A percentile compares a stretch with the other conserved stretches of the same genome.
These are phyloP conservation scores for Ploceus nigricollis DNA, from an alignment of 2,113 vertebrate species.

Conservation along the genomic window DNA sequence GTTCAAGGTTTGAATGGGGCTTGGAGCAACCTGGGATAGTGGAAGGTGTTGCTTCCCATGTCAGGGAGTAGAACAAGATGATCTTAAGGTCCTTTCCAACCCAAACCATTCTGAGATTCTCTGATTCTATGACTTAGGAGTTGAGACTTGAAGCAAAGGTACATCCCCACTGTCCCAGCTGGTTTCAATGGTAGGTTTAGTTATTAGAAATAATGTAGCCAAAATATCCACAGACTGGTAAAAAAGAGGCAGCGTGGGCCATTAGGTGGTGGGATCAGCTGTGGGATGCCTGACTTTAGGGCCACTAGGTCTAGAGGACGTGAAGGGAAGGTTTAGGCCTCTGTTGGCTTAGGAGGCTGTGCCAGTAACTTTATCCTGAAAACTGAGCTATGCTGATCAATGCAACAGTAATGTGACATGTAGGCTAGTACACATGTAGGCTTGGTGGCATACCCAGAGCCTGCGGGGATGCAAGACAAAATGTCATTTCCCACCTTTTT, in stretches of 20 bases:
- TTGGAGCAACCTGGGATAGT: neutral
- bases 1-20: neutral
- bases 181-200: neutral
- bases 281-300: neutral
- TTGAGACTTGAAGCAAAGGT: neutral
- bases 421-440: fast-evolving
- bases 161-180: neutral
- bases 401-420: fast-evolving
- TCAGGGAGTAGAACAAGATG: too few species aligned
- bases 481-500: neutral
- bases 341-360: neutral
- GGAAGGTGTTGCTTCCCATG: neutral
- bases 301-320: neutral
- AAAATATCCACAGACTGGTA: neutral
- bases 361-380: neutral
- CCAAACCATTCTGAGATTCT: neutral
- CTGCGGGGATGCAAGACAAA: neutral
- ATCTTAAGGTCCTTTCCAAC: neutral
- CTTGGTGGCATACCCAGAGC: neutral
- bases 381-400: fast-evolving
- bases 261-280: neutral
- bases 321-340: neutral
- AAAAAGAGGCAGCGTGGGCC: neutral
- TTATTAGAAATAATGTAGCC: neutral
- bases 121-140: neutral